phyloP scores from a whole-genome alignment of 37 sponge, comb jelly and placozoan species.

The Beroe ovata region DNA sequence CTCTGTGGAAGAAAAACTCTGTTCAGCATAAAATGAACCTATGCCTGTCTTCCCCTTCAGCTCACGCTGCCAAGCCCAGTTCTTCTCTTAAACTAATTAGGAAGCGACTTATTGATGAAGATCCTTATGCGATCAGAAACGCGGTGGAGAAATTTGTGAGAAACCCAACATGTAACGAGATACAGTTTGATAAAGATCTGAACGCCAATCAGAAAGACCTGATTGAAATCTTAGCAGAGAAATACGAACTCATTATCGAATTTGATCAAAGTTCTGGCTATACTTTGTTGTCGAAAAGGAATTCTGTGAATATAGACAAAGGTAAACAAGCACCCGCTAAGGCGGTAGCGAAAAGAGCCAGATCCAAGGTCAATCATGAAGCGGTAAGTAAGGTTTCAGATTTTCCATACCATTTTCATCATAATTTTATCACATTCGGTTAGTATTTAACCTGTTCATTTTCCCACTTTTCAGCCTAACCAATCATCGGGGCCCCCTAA shows the following conservation, averaged over 20 bases:
- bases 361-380: no score
- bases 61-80: neutral
- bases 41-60: neutral
- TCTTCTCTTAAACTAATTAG: neutral
- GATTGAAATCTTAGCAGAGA: constrained; percentile 8
- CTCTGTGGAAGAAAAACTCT: neutral
- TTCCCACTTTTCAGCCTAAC: neutral
- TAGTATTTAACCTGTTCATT: no score
- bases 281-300: neutral
- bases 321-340: no score
- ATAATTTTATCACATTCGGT: no score
- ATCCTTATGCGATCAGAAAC: neutral
- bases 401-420: no score
- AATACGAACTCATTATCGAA: neutral
- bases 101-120: neutral
- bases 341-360: no score
- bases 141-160: neutral
- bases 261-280: neutral
- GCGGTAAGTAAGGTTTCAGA: no score
- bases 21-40: constrained; percentile 3
- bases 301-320: no score
- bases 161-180: neutral
- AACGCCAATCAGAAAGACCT: neutral
- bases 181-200: neutral
- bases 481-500: neutral